Percentiles rank a stretch among this genome's conserved stretches.
Evolutionary conservation across 2,113 vertebrate species (phyloP).

Genomic region (Plecotus auritus): DNA sequence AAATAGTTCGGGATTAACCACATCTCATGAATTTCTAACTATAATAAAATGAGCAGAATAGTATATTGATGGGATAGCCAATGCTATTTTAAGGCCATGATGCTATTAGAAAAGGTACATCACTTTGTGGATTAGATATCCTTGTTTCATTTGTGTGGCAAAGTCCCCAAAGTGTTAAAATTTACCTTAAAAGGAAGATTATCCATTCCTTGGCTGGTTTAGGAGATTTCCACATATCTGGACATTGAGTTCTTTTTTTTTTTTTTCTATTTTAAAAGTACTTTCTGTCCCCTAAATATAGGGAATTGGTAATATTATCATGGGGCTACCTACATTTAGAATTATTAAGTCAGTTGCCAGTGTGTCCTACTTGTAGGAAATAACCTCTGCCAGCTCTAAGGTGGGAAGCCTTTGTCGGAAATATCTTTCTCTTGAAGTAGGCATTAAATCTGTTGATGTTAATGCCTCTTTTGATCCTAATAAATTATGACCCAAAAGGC

Average conservation of each 20-base stretch:
- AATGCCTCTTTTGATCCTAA: conserved; percentile 28
- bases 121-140: not conserved
- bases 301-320: not conserved
- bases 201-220: accelerated
- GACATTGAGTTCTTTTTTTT: accelerated
- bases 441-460: not conserved
- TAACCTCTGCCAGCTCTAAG: not conserved
- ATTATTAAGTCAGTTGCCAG: not conserved
- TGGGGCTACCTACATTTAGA: not conserved
- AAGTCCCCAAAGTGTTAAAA: not conserved
- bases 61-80: not conserved
- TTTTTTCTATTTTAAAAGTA: not conserved
- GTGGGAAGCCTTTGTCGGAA: conserved; percentile 22
- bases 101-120: not conserved
- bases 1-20: conserved; percentile 16
- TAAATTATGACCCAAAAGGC: not conserved
- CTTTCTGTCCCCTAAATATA: not conserved
- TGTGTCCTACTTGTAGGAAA: not conserved
- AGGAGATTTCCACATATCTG: not conserved
- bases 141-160: not conserved
- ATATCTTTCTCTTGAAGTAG: not conserved
- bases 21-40: not conserved
- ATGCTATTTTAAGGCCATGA: not conserved
- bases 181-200: not conserved
- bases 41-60: conserved; percentile 28